Percentiles rank a stretch among this genome's conserved stretches.
These are phyloP conservation scores for Spilarctia lutea DNA, from an alignment of 2,888 invertebrate genomes.

Conservation along the genomic window DNA sequence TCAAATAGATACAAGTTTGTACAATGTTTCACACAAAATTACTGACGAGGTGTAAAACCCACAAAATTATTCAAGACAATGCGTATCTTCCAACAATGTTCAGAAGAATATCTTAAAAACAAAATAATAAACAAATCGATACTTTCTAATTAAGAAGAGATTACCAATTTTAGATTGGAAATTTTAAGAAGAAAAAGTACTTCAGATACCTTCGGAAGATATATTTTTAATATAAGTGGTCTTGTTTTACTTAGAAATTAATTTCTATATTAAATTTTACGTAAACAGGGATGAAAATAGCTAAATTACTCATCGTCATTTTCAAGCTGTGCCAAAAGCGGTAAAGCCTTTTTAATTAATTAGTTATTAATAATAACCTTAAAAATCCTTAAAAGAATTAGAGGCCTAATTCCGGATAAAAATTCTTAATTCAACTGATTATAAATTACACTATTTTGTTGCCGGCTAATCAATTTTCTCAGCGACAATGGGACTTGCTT, in stretches of 20 bases:
- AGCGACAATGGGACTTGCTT: too few relatives aligned
- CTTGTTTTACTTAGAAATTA: slow-evolving; percentile 3
- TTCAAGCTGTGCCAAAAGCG: neutral
- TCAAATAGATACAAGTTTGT: too few relatives aligned
- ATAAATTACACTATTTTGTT: too few relatives aligned
- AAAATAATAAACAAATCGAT: slow-evolving; percentile 21
- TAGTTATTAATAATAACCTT: neutral
- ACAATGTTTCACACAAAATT: neutral
- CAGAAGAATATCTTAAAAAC: neutral
- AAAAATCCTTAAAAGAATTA: neutral
- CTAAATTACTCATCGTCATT: neutral
- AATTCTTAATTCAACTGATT: neutral
- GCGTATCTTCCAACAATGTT: neutral
- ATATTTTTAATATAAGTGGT: slow-evolving; percentile 10
- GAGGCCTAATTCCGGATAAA: neutral
- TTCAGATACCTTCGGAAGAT: neutral
- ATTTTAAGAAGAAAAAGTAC: slow-evolving; percentile 18
- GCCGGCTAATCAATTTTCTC: too few relatives aligned
- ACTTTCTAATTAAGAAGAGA: slow-evolving; percentile 37
- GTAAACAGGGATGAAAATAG: neutral
- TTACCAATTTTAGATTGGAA: slow-evolving; percentile 30
- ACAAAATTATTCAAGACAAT: neutral
- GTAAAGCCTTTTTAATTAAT: neutral
- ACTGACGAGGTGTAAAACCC: neutral
- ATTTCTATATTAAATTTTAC: neutral